phyloP scores from a whole-genome alignment of 2,888 invertebrate genomes.

The Drosophila trichaetosa region DNA sequence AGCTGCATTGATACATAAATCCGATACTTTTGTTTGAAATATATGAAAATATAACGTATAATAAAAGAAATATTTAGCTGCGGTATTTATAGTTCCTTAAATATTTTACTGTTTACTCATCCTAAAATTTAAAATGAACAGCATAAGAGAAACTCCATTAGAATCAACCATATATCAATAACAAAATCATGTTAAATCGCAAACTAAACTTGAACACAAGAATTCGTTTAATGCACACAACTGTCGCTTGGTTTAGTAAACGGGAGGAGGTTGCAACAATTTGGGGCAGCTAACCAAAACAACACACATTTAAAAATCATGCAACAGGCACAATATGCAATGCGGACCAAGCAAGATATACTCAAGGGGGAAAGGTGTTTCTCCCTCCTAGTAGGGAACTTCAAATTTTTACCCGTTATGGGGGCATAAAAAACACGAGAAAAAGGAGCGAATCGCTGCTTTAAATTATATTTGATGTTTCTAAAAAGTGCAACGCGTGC shows the following conservation, averaged over 20 bases:
- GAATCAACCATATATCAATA: neutral
- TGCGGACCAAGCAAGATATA: constrained; percentile 8
- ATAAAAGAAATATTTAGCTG: neutral
- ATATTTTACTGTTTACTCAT: neutral
- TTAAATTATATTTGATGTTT: constrained; percentile 2
- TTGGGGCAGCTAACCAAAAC: constrained; percentile 4
- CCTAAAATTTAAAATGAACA: neutral
- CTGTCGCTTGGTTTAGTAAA: constrained; percentile 5
- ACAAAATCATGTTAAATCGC: neutral
- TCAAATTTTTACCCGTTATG: neutral
- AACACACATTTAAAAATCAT: neutral
- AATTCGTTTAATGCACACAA: constrained; percentile 21
- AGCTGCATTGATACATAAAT: neutral
- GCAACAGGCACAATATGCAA: constrained; percentile 31
- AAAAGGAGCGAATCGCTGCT: constrained; percentile 19
- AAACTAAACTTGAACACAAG: neutral
- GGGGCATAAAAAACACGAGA: neutral
- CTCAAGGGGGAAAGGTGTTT: constrained; percentile 5
- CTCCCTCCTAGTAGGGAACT: neutral
- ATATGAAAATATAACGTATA: neutral
- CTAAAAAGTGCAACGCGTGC: constrained; percentile 30
- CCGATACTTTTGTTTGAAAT: neutral
- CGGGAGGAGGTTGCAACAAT: constrained; percentile 6
- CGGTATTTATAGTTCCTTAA: neutral
- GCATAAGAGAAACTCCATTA: neutral